Evolutionary conservation across 2,113 vertebrate genomes (phyloP), one percentile per base, ranked within the genome.

Genomic region (Pan troglodytes): DNA sequence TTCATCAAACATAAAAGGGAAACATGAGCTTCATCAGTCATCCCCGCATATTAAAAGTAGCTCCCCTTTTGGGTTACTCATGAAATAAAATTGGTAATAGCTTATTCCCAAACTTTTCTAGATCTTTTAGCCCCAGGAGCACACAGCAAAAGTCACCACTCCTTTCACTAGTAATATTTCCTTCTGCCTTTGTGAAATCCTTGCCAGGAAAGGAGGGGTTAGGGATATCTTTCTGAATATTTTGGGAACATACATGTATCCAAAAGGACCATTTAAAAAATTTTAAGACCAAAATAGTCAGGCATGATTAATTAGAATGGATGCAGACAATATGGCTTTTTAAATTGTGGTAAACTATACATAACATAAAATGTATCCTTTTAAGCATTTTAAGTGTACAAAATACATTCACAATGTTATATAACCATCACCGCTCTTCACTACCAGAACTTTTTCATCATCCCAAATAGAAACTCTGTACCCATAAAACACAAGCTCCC

Each of bases 31-130:
- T 70, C 83, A 81, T 85, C 48, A 75, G 55, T 73, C 45, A 89
- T 57, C 30, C 43, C 48, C 59, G 23, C 23, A 59, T 88, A 59
- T 67, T 38, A 85, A 85, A 80, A 83, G 52, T 68, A 64, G 68
- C 32, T 90, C 57, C 45, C 48, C 64, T 35, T 50, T 67, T 55
- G 43, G 52, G 61, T 61, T 83, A 50, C 27, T 61, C 48, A 59
- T 12, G 43, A 94, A 85, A 75, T 94, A 91, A 94, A 85, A 86
- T 35, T 50, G 35, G 45, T 92, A 84, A 83, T 67, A 73, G 52
- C 17, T 88, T 91, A 83, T 68, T 91, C 13, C 32, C 32, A 88
- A 93, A 18, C 12, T 80, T 95, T 79, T 83, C 64, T 59, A 70
- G 61, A 91, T 88, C n/a, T 93, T 83, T 50, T 17, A 86, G 75